Evolutionary conservation across 35 echinoderm and acorn worm genomes (phyloP), one percentile per base, ranked within the genome.

Genomic region (Heliocidaris erythrogramma): DNA sequence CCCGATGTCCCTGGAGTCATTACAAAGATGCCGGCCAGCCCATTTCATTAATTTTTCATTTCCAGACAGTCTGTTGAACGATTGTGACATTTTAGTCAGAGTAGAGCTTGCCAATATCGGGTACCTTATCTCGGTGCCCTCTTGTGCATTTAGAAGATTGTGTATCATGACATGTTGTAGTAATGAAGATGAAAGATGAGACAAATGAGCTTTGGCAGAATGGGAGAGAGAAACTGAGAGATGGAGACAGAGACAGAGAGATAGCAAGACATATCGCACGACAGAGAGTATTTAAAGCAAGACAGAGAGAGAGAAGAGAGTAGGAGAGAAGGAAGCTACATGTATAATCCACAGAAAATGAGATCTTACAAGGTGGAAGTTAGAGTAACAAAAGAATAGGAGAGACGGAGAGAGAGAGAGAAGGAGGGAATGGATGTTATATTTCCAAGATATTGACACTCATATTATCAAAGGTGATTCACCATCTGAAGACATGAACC

Each of bases 171-270:
- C 65, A 78, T 78, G 65, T 78, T 78, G 65, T 24, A 78, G 65
- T 78, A 78, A 78, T 78, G 65, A 78, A 78, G 65, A 78, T 78
- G 65, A 78, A 78, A 78, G 65, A 27, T 29, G 65, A 78, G 65
- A 78, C 65, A 78, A 7, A 78, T n/a, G 18, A 7, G 18, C 7
- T 78, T 18, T n/a, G 65, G 65, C 65, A 78, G 65, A 24, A 29
- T 7, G 17, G 65, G 27, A 78, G 65, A 78, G 65, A 78, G 65
- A n/a, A 18, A 78, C 0, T 27, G 18, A 71, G 61, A 71, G 61
- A 6, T 0, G 27, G 61, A 71, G 65, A 78, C 18, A 78, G 21
- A 78, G 65, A n/a, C 4, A 78, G 65, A 78, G 18, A 78, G 17
- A 69, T 21, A 65, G 21, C 5, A 4, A 65, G 11, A 65, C 4